Evolutionary conservation across 2,888 invertebrate species (phyloP), one percentile per base, ranked within the genome.

Genomic region (Chloroclysta siterata): DNA sequence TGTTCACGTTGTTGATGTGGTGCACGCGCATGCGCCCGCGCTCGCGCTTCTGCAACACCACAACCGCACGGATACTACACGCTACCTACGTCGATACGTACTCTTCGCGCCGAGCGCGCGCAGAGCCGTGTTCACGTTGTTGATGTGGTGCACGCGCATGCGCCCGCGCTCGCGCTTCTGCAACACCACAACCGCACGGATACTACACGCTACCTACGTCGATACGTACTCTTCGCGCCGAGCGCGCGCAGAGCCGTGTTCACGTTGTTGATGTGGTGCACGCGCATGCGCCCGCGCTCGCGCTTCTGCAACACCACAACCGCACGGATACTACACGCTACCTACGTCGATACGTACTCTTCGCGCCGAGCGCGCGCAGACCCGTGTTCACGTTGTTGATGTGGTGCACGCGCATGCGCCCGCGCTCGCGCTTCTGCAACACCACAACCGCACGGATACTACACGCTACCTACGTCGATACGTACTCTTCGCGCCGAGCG

Each of bases 21-120:
- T 98, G 98, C 68, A 98, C 97, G 80, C 98, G 94, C 96, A 98
- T 97, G 69, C 96, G 95, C 14, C 98, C 98, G 78, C 96, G 96
- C 92, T 98, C 98, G 65, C 97, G 95, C 91, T 95, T 97, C 98
- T 98, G 88, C 47, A 72, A 73, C 41, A 68, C 8, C 53, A 68
- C 53, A 29, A 29, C 29, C 5, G 5, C 4, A 29, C 29, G 6
- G 4, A 29, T 5, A 4, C 4, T 29, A 29, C 4, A 4, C 29
- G 6, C 29, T 29, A 29, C 29, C 29, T n/a, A n/a, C n/a, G n/a
- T n/a, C n/a, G n/a, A n/a, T n/a, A n/a, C n/a, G n/a, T n/a, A n/a
- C n/a, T n/a, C n/a, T n/a, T 95, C 69, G 95, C 94, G 78, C 96
- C 96, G 63, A 98, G 94, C 75, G 33, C 7, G 8, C 5, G 33